Conservation (phyloP, 2,113 vertebrate species). For the Corydoras sp. region DNA sequence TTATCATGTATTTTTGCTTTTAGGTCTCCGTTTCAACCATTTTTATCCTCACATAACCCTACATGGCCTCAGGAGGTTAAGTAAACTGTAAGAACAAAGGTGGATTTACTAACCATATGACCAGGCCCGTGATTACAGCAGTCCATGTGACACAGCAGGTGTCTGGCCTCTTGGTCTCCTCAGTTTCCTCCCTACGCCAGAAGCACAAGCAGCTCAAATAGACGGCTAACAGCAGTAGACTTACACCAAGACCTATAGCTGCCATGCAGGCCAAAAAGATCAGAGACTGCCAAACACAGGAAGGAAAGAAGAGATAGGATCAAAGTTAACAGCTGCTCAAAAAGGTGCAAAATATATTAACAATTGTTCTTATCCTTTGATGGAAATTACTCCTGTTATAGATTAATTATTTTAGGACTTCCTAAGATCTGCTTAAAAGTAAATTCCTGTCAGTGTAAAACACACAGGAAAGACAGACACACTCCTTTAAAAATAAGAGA, state of each 20-base stretch:
- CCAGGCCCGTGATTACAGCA: conserved; percentile 73
- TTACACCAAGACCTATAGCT: conserved; percentile 75
- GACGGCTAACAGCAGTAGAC: conserved; percentile 71
- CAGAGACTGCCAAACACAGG: conserved; percentile 68
- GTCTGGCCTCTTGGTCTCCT: conserved; percentile 69
- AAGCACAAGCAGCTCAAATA: conserved; percentile 80
- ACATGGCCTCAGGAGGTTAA: neutral
- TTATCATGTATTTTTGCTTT: no score
- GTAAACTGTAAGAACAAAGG: neutral
- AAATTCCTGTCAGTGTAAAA: no score
- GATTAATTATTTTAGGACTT: no score
- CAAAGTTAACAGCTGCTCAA: neutral
- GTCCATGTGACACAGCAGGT: conserved; percentile 83
- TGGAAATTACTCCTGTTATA: no score
- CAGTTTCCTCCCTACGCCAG: conserved; percentile 60
- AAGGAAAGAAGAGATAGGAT: neutral
- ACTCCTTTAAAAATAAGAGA: no score
- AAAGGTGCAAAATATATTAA: neutral
- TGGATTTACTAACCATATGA: conserved; percentile 80
- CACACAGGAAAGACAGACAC: no score
- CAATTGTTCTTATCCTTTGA: no score
- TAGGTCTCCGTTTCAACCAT: no score
- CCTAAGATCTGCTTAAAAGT: no score
- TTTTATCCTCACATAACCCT: no score
- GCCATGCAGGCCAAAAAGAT: conserved; percentile 76